Evolutionary conservation across 2,888 invertebrate species (phyloP).

Genomic region (Andrena flavipes): DNA sequence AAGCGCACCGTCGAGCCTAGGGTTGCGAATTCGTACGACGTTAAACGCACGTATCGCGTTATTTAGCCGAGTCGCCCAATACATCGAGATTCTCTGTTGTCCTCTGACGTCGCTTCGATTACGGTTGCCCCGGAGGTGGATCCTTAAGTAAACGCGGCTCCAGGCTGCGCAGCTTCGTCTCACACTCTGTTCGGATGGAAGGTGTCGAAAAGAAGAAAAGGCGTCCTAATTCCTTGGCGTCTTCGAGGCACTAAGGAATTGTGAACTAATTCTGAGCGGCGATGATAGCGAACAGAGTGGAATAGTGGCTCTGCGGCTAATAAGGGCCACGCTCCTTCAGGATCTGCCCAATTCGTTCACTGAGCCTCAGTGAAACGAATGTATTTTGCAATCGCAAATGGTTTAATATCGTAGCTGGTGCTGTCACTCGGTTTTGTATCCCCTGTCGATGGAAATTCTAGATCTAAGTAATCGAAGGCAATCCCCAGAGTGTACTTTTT

Average conservation of each 20-base stretch:
- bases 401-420: constrained; percentile 5
- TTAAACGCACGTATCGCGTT: constrained; percentile 25
- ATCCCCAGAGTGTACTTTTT: constrained; percentile 33
- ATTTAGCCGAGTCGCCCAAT: constrained; percentile 19
- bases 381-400: neutral
- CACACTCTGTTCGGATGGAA: neutral
- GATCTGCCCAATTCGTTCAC: neutral
- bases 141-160: neutral
- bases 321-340: neutral
- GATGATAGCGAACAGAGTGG: too few relatives aligned
- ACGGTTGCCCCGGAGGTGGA: neutral
- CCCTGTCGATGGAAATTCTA: constrained; percentile 31
- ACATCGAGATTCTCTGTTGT: neutral
- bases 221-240: too few relatives aligned
- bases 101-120: neutral
- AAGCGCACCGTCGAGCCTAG: constrained; percentile 42
- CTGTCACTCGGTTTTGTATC: neutral
- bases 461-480: constrained; percentile 34
- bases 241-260: too few relatives aligned
- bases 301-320: neutral
- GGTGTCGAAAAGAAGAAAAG: too few relatives aligned
- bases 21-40: constrained; percentile 37
- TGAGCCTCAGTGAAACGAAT: neutral
- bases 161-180: neutral
- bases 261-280: neutral